A percentile compares a stretch with the other conserved stretches of the same genome.
These are phyloP conservation scores for Bolinopsis microptera DNA, from an alignment of 37 sponge, comb jelly and placozoan genomes.

Conservation along the genomic window DNA sequence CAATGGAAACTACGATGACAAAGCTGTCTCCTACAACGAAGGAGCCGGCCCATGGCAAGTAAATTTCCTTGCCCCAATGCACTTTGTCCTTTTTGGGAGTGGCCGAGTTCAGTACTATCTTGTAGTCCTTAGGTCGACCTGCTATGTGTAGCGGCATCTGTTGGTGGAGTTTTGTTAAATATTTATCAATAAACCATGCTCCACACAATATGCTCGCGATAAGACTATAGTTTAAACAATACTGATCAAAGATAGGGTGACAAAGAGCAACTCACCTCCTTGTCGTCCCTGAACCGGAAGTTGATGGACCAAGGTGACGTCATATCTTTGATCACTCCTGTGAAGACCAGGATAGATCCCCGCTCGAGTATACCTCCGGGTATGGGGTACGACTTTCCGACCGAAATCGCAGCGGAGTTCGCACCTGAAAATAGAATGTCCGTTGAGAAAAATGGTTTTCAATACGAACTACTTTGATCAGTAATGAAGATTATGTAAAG, in stretches of 20 bases:
- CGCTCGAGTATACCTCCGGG: background rate
- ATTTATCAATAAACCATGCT: too few relatives aligned
- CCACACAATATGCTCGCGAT: too few relatives aligned
- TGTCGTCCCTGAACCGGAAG: background rate
- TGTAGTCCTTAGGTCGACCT: background rate
- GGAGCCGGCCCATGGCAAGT: background rate
- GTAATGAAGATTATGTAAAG: too few relatives aligned
- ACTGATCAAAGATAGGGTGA: too few relatives aligned
- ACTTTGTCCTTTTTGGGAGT: background rate
- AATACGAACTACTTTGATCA: too few relatives aligned
- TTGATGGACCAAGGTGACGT: background rate
- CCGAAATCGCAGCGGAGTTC: background rate
- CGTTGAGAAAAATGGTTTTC: too few relatives aligned
- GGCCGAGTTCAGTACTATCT: conserved; percentile 11
- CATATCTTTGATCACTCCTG: background rate
- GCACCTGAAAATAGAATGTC: too few relatives aligned
- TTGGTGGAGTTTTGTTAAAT: background rate
- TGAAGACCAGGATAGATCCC: background rate
- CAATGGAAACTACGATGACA: background rate
- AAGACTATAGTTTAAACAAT: too few relatives aligned
- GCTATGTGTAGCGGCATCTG: background rate
- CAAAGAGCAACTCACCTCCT: background rate
- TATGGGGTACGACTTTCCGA: background rate
- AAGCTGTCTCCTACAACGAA: background rate
- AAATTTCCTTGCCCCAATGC: background rate